Evolutionary conservation across 2,888 invertebrate species (phyloP).

Genomic region (Oscheius sp.): DNA sequence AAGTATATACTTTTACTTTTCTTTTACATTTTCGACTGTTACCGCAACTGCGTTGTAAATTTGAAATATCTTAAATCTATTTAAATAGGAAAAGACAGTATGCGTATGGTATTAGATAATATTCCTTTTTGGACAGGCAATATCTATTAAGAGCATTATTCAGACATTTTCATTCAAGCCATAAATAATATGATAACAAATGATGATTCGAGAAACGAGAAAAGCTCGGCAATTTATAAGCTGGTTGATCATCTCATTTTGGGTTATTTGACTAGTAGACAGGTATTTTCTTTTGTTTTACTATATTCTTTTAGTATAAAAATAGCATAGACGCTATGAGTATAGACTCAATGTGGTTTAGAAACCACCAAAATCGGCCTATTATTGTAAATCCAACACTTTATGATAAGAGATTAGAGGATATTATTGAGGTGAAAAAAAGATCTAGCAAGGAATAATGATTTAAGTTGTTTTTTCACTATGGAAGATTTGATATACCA

Average conservation of each 20-base stretch:
- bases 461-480: constrained; percentile 18
- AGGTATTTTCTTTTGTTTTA: background rate
- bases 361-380: background rate
- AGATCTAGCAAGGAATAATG: background rate
- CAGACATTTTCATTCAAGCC: too few relatives aligned
- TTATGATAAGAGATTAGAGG: constrained; percentile 6
- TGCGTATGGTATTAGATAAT: too few relatives aligned
- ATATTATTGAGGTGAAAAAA: constrained; percentile 12
- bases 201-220: too few relatives aligned
- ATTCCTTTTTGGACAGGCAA: too few relatives aligned
- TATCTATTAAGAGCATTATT: too few relatives aligned
- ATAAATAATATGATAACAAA: too few relatives aligned
- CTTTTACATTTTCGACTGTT: too few relatives aligned
- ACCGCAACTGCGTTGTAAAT: too few relatives aligned
- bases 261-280: background rate
- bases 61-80: too few relatives aligned
- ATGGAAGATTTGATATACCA: constrained; percentile 16
- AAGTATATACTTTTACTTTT: too few relatives aligned
- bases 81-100: too few relatives aligned
- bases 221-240: constrained; percentile 2
- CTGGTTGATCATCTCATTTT: constrained; percentile 1
- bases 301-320: background rate
- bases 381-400: background rate
- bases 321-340: background rate
- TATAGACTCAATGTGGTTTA: constrained; percentile 1